phyloP scores from a whole-genome alignment of 2,113 vertebrate genomes.

The Protobothrops mucrosquamatus region DNA sequence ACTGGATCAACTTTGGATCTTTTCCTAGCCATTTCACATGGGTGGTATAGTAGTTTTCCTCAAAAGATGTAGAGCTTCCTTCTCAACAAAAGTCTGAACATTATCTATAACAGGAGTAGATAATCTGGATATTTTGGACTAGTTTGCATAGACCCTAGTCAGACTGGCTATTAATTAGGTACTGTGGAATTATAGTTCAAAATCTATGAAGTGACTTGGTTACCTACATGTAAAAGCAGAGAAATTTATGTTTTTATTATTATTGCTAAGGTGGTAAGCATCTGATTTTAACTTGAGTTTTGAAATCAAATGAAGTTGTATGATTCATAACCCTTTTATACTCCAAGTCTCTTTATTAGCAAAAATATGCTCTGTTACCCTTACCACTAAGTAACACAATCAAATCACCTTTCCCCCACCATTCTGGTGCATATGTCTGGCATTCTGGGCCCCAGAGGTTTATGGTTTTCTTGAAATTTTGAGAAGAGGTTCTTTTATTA shows the following conservation, averaged over 20 bases:
- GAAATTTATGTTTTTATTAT: not conserved
- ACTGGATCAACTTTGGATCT: constrained; percentile 53
- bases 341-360: not conserved
- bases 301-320: not conserved
- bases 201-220: not conserved
- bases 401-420: not conserved
- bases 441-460: not conserved
- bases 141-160: not conserved
- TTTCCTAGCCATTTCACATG: constrained; percentile 35
- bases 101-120: not conserved
- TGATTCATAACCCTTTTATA: not conserved
- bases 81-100: not conserved
- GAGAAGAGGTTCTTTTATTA: not conserved
- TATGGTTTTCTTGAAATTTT: not conserved
- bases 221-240: not conserved
- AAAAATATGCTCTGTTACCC: not conserved
- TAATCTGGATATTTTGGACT: not conserved
- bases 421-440: not conserved
- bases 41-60: not conserved
- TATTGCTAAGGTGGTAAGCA: not conserved
- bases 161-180: not conserved
- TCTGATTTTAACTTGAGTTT: not conserved
- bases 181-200: not conserved
- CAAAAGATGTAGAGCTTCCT: not conserved
- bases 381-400: not conserved